These are phyloP conservation scores for Prionchulus punctatus DNA, from an alignment of 2,888 invertebrate genomes.

Conservation along the genomic window DNA sequence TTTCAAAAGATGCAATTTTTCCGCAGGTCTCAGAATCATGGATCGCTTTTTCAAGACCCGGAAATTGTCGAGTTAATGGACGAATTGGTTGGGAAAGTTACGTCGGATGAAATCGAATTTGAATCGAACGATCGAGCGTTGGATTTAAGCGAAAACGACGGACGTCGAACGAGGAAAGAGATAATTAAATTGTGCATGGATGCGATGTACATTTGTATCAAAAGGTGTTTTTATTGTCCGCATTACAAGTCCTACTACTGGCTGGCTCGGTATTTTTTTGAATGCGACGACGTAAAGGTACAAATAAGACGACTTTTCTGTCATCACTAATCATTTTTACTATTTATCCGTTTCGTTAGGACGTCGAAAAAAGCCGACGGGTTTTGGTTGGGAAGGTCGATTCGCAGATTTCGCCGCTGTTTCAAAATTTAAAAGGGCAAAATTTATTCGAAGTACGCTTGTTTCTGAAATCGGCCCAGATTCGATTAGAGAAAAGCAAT, in stretches of 20 bases:
- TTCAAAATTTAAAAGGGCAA: background rate
- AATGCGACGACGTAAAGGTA: background rate
- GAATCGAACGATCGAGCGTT: background rate
- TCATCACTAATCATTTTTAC: background rate
- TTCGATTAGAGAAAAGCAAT: background rate
- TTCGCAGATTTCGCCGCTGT: background rate
- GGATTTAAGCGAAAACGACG: background rate
- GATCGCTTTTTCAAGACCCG: no score
- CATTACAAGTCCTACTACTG: slow-evolving; percentile 9
- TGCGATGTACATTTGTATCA: background rate
- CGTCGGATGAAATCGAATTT: background rate
- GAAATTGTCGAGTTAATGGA: background rate
- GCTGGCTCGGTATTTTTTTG: slow-evolving; percentile 1
- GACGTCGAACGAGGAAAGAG: background rate
- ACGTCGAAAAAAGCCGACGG: background rate
- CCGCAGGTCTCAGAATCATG: no score
- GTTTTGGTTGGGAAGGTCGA: background rate
- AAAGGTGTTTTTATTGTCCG: background rate
- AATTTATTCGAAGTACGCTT: background rate
- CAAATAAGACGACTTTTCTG: background rate
- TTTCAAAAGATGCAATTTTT: no score
- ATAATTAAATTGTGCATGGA: background rate
- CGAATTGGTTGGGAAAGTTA: background rate
- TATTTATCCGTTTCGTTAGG: background rate
- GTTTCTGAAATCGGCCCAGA: no score